Base-by-base conservation (phyloP, 2,113 vertebrate species). In the Budorcas taxicolor region DNA sequence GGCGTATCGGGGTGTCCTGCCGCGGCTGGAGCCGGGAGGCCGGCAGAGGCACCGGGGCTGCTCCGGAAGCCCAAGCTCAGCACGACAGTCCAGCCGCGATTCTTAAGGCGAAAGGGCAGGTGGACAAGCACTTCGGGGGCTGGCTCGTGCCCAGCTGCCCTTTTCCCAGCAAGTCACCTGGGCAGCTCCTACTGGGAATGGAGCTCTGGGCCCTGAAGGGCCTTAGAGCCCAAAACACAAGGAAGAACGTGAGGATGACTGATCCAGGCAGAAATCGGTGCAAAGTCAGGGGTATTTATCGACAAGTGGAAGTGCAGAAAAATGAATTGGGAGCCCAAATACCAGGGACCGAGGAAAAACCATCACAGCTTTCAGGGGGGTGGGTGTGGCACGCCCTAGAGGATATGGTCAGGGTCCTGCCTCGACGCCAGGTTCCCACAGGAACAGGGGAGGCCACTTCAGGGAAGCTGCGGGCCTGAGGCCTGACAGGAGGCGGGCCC, bases 1-100 rank as follows among this genome's bases (percentile, higher is more conserved):
- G 9, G 5, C 5, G 1, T 0, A 2, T 17, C 15, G 0, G 0
- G 36, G 53, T 15, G 21, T 6, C 55, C 4, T 9, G 25, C 15
- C 83, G 1, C 2, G 25, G 36, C 83, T 19, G 25, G 55, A 58
- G 36, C 83, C 15, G 1, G 53, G 36, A 29, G 36, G 7, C 33
- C 3, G 16, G 25, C 55, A 19, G 36, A 43, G 36, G 53, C 16
- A 2, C 25, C 7, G 4, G 82, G 53, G 3, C 11, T 5, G 4
- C 82, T 16, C 36, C 0, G 15, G 16, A 31, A 19, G 40, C 13
- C 4, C n/a, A 7, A 7, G 83, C 55, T 31, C 55, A 12, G 83
- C 55, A 11, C 10, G 36, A 85, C 83, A 11, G 55, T 12, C 36
- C 55, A 58, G 83, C 27, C 55, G 19, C 5, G 9, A 7, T 1